phyloP scores from a whole-genome alignment of 2,113 vertebrate species.

The Myotis yumanensis region DNA sequence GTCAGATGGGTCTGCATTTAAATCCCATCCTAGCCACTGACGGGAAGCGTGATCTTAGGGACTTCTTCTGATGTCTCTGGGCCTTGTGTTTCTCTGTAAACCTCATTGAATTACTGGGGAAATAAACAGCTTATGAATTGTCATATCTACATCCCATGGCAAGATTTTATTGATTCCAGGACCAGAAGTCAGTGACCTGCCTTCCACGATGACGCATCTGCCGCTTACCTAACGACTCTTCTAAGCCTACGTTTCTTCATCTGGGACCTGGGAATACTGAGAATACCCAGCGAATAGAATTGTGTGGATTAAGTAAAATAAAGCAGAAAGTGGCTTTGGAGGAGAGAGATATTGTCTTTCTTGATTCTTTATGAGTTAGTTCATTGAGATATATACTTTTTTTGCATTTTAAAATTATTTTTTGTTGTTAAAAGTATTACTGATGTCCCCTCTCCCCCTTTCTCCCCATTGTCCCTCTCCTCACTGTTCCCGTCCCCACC shows the following conservation, averaged over 20 bases:
- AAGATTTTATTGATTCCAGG: neutral
- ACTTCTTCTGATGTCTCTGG: neutral
- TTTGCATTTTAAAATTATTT: too few species aligned
- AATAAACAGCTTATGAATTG: neutral
- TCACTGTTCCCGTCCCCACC: too few species aligned
- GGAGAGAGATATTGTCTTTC: slow-evolving; percentile 2
- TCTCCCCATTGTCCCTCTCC: too few species aligned
- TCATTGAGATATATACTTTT: neutral
- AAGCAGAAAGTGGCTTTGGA: neutral
- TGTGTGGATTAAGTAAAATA: neutral
- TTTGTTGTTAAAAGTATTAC: too few species aligned
- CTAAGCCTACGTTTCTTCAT: neutral
- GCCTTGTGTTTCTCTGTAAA: neutral
- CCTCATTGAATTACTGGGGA: neutral
- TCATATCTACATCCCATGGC: neutral
- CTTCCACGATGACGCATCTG: neutral
- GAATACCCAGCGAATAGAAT: neutral
- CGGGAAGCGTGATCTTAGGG: neutral
- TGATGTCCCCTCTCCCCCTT: too few species aligned
- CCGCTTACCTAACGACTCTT: neutral
- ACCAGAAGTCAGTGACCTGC: neutral
- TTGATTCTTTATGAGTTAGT: neutral
- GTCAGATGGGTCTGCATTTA: neutral
- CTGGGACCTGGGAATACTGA: neutral
- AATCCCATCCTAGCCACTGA: neutral